These are phyloP conservation scores for Arrhamphus sclerolepis DNA, from an alignment of 2,797 vertebrate species.

Conservation along the genomic window DNA sequence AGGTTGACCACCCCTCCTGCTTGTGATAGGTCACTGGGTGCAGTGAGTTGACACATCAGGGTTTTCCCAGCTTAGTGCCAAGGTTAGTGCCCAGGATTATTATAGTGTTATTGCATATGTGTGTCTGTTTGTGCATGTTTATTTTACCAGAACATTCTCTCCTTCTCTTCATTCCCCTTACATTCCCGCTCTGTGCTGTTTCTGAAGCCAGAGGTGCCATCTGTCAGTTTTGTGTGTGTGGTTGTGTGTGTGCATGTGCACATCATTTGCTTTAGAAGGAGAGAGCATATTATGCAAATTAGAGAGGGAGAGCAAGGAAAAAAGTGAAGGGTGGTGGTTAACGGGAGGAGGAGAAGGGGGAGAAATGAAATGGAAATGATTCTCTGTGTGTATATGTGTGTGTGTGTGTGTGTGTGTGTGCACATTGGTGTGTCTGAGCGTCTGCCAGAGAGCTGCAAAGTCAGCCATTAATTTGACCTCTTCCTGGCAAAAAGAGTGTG, in stretches of 20 bases:
- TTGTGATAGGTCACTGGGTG: slow-evolving; percentile 71
- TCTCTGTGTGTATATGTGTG: slow-evolving; percentile 23
- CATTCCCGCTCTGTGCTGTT: slow-evolving; percentile 62
- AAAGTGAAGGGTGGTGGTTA: slow-evolving; percentile 57
- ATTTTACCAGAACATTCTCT: slow-evolving; percentile 73
- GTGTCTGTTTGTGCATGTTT: slow-evolving; percentile 56
- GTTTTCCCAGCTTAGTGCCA: slow-evolving; percentile 77
- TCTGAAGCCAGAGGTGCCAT: slow-evolving; percentile 79
- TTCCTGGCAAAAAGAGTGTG: slow-evolving; percentile 73
- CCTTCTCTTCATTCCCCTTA: slow-evolving; percentile 66
- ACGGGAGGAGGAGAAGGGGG: slow-evolving; percentile 45
- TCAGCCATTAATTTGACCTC: slow-evolving; percentile 79
- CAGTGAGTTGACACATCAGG: slow-evolving; percentile 75
- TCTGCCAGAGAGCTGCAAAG: slow-evolving; percentile 70
- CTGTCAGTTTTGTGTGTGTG: slow-evolving; percentile 57
- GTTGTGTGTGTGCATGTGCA: slow-evolving; percentile 34
- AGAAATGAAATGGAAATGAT: slow-evolving; percentile 62
- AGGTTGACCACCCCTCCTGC: slow-evolving; percentile 49
- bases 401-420: slow-evolving; percentile 28
- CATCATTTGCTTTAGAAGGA: slow-evolving; percentile 53
- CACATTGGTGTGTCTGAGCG: slow-evolving; percentile 39
- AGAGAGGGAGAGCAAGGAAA: slow-evolving; percentile 38
- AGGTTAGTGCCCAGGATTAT: slow-evolving; percentile 74
- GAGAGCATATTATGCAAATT: slow-evolving; percentile 74
- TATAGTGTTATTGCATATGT: slow-evolving; percentile 67